Evolutionary conservation across 2,113 vertebrate genomes (phyloP), one percentile per base, ranked within the genome.

Genomic region (Erythrocercus mccallii): DNA sequence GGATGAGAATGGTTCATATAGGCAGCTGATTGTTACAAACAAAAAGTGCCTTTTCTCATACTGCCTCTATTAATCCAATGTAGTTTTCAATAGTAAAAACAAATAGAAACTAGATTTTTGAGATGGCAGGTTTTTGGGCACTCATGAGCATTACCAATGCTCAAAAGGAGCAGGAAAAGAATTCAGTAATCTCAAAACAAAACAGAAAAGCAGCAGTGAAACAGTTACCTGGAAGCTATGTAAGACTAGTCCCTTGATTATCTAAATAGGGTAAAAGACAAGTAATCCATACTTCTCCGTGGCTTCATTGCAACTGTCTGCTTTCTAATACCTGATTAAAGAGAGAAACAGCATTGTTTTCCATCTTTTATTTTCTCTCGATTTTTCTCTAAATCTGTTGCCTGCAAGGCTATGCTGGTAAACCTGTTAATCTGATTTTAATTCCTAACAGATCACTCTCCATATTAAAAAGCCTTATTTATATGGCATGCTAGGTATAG

Each of bases 51-150:
- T 93, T 92, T 83, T 19, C 45, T 12, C 33, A 86, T 21, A 56
- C 27, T 80, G n/a, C 5, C 27, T 78, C 27, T 21, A 62, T 81
- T 81, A 83, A 83, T 84, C 86, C 89, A 84, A 8, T 66, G 47
- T 31, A 81, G 31, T 66, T 95, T 95, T 78, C 68, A 86, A 86
- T 66, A 89, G 27, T 54, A 60, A 95, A 94, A 92, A 62, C 25
- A 81, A 93, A 90, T 17, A 81, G 45, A 93, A 95, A 17, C 7
- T 54, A 31, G 33, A 86, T 47, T 73, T 64, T 90, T 82, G 74
- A 93, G 45, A 53, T 77, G 62, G 56, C 66, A 86, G 62, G 2
- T 7, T 86, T 90, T 87, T 88, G 40, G 14, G 18, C 42, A 83
- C 45, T 88, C 60, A 19, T 40, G 62, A 58, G 45, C 58, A 65